Base-by-base conservation (phyloP, 2,888 invertebrate genomes). In the Mactromeris polynyma region DNA sequence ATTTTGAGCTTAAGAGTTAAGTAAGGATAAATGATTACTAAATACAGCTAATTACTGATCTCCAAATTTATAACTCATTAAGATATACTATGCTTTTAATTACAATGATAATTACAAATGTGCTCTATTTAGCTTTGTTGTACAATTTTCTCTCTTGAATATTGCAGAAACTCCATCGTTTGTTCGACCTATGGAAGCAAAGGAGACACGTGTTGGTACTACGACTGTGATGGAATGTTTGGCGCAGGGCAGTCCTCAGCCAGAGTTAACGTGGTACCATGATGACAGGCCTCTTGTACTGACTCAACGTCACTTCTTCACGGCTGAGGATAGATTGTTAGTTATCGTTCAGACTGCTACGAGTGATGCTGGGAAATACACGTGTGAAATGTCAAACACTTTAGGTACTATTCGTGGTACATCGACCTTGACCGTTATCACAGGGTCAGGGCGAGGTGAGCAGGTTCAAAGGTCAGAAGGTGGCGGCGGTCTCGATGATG, bases 361-460 rank as follows among this genome's bases (percentile, higher is more conserved):
- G 4, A 97, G 97, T 92, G 99, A 99, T 97, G 98, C 98, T 46
- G 99, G 99, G 0, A 97, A 97, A 89, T 99, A 99, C 97, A 98
- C 98, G 94, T 99, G 99, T 97, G 98, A 98, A 96, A 98, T 99
- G 96, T 98, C 98, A 77, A 99, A 99, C 97, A 98, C 98, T 73
- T 97, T 98, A 69, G 99, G 98, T 11, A 98, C 98, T 86, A 98
- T 98, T 93, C 97, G 97, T 89, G 98, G 98, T 86, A 97, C 97
- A 94, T 98, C 98, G 73, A 97, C 97, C 89, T 97, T 99, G 83
- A 97, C 97, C 82, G 98, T 98, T 33, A 97, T 98, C 94, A 98
- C 98, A 93, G 85, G 81, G 38, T 78, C 88, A 17, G 73, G 83
- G 0, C 82, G 88, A 21, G 85, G 89, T 14, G 90, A 79, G 3